Percentiles rank a stretch among this genome's conserved stretches.
phyloP scores from a whole-genome alignment of 1,140 invertebrate genomes.

The Phymorhynchus buccinoides region DNA sequence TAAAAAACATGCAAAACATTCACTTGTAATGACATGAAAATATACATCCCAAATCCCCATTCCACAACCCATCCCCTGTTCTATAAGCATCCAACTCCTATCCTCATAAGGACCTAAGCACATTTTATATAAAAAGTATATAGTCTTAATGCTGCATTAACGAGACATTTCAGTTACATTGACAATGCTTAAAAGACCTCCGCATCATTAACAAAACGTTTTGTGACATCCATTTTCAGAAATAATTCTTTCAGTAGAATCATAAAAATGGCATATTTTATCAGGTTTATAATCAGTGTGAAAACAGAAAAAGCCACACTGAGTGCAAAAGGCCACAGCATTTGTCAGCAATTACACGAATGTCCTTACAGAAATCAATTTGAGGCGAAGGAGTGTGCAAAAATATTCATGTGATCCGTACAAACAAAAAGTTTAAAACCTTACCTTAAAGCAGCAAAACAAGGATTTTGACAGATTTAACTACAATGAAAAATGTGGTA shows the following conservation, averaged over 20 bases:
- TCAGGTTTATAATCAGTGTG: not conserved
- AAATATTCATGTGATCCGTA: not conserved
- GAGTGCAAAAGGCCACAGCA: not conserved
- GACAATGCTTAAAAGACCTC: not conserved
- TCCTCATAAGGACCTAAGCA: too few relatives aligned
- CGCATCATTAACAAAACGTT: not conserved
- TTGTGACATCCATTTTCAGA: not conserved
- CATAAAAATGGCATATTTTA: not conserved
- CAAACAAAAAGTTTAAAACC: not conserved
- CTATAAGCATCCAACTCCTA: too few relatives aligned
- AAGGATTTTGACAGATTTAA: too few relatives aligned
- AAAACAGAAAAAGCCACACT: conserved; percentile 18
- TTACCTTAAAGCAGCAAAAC: not conserved
- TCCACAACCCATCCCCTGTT: too few relatives aligned
- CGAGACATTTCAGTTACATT: not conserved
- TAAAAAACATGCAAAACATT: too few relatives aligned
- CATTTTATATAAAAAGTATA: too few relatives aligned
- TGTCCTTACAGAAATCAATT: too few relatives aligned
- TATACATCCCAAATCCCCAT: too few relatives aligned
- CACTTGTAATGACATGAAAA: too few relatives aligned
- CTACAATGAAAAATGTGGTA: too few relatives aligned
- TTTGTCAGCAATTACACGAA: not conserved
- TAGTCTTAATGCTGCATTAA: too few relatives aligned
- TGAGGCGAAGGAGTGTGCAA: too few relatives aligned
- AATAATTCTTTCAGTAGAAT: not conserved